Evolutionary conservation across 1,140 invertebrate species (phyloP).

Genomic region (Theocolax elegans): DNA sequence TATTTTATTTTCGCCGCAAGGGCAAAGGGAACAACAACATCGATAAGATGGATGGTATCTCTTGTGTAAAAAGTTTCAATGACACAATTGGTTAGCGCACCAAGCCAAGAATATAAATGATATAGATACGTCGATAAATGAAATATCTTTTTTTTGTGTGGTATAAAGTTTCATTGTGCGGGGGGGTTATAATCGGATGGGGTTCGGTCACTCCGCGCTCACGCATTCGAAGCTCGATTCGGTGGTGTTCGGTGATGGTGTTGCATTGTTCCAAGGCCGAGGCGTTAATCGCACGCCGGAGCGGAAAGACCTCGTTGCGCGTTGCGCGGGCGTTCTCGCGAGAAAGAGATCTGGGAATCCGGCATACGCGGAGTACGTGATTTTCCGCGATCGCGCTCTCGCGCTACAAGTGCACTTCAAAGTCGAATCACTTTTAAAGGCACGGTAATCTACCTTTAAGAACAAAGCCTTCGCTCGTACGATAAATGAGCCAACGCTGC

Average conservation of each 20-base stretch:
- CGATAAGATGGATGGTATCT: background rate
- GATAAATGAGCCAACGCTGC: background rate
- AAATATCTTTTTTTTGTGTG: no score
- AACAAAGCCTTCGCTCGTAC: background rate
- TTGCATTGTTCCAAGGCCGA: conserved; percentile 1
- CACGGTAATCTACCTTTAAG: background rate
- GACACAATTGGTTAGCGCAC: no score
- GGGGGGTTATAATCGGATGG: no score
- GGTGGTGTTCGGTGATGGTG: no score
- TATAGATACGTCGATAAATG: no score
- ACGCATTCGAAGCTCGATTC: no score
- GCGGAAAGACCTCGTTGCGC: conserved; percentile 21
- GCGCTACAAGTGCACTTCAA: background rate
- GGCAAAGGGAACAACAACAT: no score
- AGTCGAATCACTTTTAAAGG: conserved; percentile 14
- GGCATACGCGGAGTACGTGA: background rate
- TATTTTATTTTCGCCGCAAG: no score
- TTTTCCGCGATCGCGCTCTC: background rate
- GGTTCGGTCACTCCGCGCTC: no score
- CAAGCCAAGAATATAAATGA: no score
- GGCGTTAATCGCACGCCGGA: background rate
- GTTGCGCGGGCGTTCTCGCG: background rate
- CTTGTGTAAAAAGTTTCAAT: no score
- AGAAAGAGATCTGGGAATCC: background rate
- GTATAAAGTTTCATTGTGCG: no score